Evolutionary conservation across 2,888 invertebrate species (phyloP).

Genomic region (Phortica okadai): DNA sequence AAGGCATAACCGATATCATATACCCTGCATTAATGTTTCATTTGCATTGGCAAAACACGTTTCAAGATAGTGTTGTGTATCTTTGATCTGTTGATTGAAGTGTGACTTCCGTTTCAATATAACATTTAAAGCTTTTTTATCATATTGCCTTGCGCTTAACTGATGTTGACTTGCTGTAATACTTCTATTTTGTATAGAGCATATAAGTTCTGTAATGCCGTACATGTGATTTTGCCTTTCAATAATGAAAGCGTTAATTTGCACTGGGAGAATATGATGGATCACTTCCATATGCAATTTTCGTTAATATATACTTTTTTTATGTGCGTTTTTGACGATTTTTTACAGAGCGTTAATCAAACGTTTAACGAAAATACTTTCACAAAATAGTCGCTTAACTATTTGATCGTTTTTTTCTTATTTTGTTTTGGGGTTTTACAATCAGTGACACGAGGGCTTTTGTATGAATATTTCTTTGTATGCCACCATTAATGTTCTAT

Average conservation of each 20-base stretch:
- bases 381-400: not conserved
- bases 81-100: too few relatives aligned
- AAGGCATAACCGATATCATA: not conserved
- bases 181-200: too few relatives aligned
- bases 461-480: too few relatives aligned
- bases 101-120: too few relatives aligned
- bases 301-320: constrained; percentile 57
- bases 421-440: not conserved
- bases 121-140: too few relatives aligned
- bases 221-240: too few relatives aligned
- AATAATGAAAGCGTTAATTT: not conserved
- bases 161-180: too few relatives aligned
- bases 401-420: not conserved
- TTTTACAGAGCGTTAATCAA: constrained; percentile 19
- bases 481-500: too few relatives aligned
- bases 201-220: too few relatives aligned
- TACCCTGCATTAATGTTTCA: not conserved
- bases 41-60: not conserved
- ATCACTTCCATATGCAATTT: constrained; percentile 73
- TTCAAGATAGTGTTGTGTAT: not conserved
- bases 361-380: not conserved
- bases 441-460: too few relatives aligned
- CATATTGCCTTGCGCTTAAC: too few relatives aligned
- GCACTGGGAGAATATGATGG: constrained; percentile 61
- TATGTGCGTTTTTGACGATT: constrained; percentile 22